Evolutionary conservation across 2,113 vertebrate species (phyloP).

Genomic region (Syngnathus floridae): DNA sequence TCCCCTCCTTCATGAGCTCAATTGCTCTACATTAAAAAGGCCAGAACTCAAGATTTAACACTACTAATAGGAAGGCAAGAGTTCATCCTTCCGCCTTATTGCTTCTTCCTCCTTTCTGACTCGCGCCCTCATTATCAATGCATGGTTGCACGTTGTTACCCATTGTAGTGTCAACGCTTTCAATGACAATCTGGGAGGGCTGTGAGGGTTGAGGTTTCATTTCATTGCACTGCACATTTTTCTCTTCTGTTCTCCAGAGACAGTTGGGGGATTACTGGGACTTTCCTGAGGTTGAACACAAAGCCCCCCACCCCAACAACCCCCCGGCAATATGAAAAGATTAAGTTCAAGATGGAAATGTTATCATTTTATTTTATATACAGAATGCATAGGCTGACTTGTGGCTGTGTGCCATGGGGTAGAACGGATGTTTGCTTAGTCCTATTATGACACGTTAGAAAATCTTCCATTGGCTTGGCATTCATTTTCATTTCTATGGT

Average conservation of each 20-base stretch:
- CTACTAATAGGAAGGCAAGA: conserved; percentile 35
- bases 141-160: conserved; percentile 57
- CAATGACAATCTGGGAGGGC: conserved; percentile 60
- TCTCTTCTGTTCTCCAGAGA: conserved; percentile 57
- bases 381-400: not conserved
- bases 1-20: conserved; percentile 28
- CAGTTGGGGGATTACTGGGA: conserved; percentile 42
- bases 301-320: conserved; percentile 18
- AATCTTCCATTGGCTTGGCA: conserved; percentile 1
- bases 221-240: conserved; percentile 65
- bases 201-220: conserved; percentile 62
- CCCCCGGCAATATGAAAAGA: conserved; percentile 55
- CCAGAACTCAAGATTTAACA: conserved; percentile 10
- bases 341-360: conserved; percentile 62
- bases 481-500: not conserved
- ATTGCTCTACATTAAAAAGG: conserved; percentile 22
- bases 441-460: conserved; percentile 12
- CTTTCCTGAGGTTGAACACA: conserved; percentile 60
- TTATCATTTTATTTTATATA: conserved; percentile 2
- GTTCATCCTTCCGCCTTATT: conserved; percentile 22
- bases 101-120: conserved; percentile 13
- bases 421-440: conserved; percentile 21
- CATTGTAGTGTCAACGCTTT: conserved; percentile 69
- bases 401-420: conserved; percentile 20
- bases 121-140: conserved; percentile 61